Evolutionary conservation across 92 coral and sea anemone genomes (phyloP).

Genomic region (Bergia sp.): DNA sequence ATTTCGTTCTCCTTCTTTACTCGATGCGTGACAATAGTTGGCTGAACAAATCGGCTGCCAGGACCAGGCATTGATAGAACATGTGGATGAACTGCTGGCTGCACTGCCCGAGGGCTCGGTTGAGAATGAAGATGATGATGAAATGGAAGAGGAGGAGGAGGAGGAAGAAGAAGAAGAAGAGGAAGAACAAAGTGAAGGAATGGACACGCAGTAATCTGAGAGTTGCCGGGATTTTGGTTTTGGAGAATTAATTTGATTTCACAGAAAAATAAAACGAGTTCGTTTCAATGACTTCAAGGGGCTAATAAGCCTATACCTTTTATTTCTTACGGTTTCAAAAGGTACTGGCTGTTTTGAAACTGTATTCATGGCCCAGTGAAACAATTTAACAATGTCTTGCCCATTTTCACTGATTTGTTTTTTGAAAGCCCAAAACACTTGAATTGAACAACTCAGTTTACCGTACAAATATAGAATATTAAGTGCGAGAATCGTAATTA

Average conservation of each 20-base stretch:
- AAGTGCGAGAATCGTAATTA: no score
- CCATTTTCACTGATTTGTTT: no score
- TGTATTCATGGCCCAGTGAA: no score
- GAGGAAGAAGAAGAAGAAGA: slow-evolving; percentile 38
- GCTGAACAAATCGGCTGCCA: slow-evolving; percentile 66
- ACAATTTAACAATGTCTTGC: no score
- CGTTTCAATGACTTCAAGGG: neutral
- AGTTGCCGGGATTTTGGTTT: neutral
- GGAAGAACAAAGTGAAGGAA: slow-evolving; percentile 16
- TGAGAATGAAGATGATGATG: slow-evolving; percentile 57
- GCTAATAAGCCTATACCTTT: no score
- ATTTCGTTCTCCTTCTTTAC: no score
- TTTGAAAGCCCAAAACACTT: no score
- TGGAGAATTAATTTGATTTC: neutral
- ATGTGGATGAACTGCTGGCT: slow-evolving; percentile 81
- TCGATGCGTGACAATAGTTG: slow-evolving; percentile 42
- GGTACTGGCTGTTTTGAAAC: no score
- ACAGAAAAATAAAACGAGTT: neutral
- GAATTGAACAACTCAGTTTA: no score
- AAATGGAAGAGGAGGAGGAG: slow-evolving; percentile 57
- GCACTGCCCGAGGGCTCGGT: slow-evolving; percentile 52
- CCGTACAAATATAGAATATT: no score
- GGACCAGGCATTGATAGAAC: slow-evolving; percentile 83
- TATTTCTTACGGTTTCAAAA: neutral
- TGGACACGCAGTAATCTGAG: slow-evolving; percentile 29